Conservation (phyloP, 2,888 invertebrate species). For the Stramonita haemastoma region DNA sequence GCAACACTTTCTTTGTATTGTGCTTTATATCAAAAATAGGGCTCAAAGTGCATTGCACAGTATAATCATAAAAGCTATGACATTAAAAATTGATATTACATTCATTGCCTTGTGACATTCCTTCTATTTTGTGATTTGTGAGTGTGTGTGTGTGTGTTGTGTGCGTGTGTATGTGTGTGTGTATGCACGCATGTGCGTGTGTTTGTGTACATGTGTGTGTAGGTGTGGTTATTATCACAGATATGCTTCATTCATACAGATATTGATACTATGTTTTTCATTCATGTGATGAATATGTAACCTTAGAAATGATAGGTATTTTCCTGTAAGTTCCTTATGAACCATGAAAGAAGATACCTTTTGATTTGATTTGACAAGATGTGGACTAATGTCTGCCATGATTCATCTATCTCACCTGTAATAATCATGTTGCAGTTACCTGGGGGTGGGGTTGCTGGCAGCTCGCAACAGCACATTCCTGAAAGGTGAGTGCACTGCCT, state of each 20-base stretch:
- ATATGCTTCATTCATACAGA: neutral
- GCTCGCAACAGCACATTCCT: conserved; percentile 81
- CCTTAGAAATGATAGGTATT: neutral
- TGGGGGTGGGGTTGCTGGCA: conserved; percentile 94
- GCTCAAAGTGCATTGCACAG: no score
- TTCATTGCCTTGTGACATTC: neutral
- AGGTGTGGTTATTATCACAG: neutral
- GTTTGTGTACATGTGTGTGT: neutral
- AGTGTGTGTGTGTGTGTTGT: neutral
- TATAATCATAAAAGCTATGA: neutral
- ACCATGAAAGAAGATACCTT: neutral
- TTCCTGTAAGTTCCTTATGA: neutral
- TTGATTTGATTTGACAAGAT: neutral
- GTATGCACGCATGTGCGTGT: neutral
- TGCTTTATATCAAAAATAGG: neutral
- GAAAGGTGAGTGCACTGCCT: neutral
- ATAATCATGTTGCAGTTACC: conserved; percentile 83
- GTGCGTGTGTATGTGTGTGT: neutral
- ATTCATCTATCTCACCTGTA: neutral
- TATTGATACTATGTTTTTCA: neutral
- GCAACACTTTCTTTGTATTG: neutral
- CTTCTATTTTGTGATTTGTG: neutral
- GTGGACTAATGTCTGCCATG: neutral
- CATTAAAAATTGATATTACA: neutral
- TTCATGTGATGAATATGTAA: neutral